These are phyloP conservation scores for Catajapyx aquilonaris DNA, from an alignment of 1,140 invertebrate species.

Conservation along the genomic window DNA sequence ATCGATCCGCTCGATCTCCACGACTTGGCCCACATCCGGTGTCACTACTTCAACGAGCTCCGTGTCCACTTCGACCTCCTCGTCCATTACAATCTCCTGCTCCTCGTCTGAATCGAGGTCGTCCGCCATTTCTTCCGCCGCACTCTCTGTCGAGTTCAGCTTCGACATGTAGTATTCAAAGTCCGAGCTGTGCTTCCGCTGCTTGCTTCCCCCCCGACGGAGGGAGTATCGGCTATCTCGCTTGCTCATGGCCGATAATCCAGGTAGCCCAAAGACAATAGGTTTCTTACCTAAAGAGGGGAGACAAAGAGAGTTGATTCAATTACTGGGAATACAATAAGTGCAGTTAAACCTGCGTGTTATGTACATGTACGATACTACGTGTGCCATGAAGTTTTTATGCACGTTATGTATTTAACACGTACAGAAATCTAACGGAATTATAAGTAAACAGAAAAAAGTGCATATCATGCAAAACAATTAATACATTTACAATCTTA, in stretches of 20 bases:
- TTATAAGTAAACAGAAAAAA: not conserved
- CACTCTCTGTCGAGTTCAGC: not conserved
- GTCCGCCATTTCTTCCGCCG: not conserved
- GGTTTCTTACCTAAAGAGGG: conserved; percentile 6
- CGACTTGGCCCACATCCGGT: conserved; percentile 1
- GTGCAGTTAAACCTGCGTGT: no score
- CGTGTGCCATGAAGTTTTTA: conserved; percentile 1
- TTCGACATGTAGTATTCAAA: conserved; percentile 10
- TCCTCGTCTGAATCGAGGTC: not conserved
- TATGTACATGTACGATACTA: no score
- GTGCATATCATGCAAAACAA: not conserved
- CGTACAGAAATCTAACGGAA: not conserved
- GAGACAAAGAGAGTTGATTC: conserved; percentile 8
- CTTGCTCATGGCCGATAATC: conserved; percentile 8
- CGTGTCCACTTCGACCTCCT: conserved; percentile 5
- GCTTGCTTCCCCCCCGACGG: conserved; percentile 7
- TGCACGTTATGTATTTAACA: not conserved
- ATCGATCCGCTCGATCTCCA: conserved; percentile 2
- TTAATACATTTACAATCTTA: no score
- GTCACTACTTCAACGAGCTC: conserved; percentile 3
- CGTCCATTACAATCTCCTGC: not conserved
- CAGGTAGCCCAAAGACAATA: conserved; percentile 1
- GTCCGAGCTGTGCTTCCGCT: conserved; percentile 8
- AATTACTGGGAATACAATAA: no score
- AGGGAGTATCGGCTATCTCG: conserved; percentile 9